A percentile compares a stretch with the other conserved stretches of the same genome.
These are phyloP conservation scores for Chaenodraco wilsoni DNA, from an alignment of 2,797 vertebrate species.

Conservation along the genomic window DNA sequence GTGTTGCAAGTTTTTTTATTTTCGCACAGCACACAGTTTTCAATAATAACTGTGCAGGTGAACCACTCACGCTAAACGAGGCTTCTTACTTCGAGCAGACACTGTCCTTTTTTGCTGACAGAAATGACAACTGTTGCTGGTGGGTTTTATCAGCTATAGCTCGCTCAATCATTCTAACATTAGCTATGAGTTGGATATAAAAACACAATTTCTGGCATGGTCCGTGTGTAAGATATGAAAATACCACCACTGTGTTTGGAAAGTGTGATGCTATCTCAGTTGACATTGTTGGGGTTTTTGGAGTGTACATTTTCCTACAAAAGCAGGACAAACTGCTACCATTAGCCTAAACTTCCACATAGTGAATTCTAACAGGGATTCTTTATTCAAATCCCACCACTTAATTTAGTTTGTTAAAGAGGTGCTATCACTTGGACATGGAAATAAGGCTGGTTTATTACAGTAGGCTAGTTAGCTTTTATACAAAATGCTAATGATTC, in stretches of 20 bases:
- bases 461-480: background rate
- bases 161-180: background rate
- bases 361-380: background rate
- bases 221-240: background rate
- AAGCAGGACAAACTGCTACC: background rate
- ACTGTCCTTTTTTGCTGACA: background rate
- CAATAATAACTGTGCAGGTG: background rate
- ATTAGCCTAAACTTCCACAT: background rate
- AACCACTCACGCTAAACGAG: background rate
- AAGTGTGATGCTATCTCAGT: background rate
- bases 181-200: background rate
- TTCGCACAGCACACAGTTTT: background rate
- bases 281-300: background rate
- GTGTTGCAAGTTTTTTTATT: background rate
- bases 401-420: background rate
- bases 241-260: background rate
- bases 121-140: background rate
- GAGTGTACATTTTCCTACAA: background rate
- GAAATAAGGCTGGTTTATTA: background rate
- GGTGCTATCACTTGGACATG: background rate
- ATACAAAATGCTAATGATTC: background rate
- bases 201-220: background rate
- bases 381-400: background rate
- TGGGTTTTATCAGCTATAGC: background rate
- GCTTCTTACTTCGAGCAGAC: background rate